Conservation (phyloP, 2,113 vertebrate species). For the crab-eating macaque (Macaca fascicularis) region DNA sequence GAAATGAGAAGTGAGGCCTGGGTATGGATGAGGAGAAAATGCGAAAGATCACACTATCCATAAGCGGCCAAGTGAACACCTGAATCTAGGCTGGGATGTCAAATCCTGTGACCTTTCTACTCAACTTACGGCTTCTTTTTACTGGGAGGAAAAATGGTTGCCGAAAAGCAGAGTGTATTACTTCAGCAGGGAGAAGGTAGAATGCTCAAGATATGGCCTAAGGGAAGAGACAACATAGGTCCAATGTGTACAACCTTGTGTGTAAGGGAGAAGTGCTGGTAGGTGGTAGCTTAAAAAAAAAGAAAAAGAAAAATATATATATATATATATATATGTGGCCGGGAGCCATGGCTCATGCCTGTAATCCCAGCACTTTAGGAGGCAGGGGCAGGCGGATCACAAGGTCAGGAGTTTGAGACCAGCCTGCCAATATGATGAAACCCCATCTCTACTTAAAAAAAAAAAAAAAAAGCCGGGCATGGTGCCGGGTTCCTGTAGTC, state of each 20-base stretch:
- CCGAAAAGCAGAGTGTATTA: background rate
- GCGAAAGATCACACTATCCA: background rate
- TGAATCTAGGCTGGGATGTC: background rate
- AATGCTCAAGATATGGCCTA: background rate
- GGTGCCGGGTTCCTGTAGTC: too few relatives aligned
- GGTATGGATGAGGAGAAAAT: background rate
- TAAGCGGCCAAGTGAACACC: background rate
- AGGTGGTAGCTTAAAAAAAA: background rate
- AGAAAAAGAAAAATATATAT: background rate
- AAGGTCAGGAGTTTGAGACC: too few relatives aligned
- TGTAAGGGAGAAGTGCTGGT: background rate
- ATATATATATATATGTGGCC: background rate
- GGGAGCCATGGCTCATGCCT: too few relatives aligned
- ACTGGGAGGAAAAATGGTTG: background rate
- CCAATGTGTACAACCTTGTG: background rate
- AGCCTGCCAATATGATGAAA: too few relatives aligned
- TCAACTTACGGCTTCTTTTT: slow-evolving; percentile 19
- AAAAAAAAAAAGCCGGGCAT: too few relatives aligned
- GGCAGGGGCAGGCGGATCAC: too few relatives aligned
- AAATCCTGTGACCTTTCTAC: slow-evolving; percentile 3
- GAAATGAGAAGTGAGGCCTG: background rate
- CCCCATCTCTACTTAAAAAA: too few relatives aligned
- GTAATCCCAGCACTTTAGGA: too few relatives aligned
- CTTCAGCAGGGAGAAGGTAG: background rate
- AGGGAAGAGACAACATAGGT: background rate